Evolutionary conservation across 1,140 invertebrate genomes (phyloP).

Genomic region (Aphaenogaster ashmeadi): DNA sequence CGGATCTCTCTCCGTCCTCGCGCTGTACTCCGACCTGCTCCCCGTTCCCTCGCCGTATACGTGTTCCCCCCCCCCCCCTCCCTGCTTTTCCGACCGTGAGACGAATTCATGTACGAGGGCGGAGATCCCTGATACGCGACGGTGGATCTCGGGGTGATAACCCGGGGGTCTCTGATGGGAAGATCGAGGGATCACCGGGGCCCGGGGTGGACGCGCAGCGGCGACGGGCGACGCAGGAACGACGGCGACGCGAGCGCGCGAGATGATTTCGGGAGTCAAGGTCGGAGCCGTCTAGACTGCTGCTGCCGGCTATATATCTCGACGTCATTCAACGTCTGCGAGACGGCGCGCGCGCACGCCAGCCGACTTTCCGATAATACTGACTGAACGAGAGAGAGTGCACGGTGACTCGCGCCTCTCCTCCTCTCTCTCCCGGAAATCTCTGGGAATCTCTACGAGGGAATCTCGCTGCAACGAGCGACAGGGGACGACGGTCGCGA

Average conservation of each 20-base stretch:
- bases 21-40: background rate
- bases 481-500: conserved; percentile 32
- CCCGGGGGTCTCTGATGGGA: background rate
- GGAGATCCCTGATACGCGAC: conserved; percentile 13
- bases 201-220: background rate
- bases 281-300: conserved; percentile 70
- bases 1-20: conserved; percentile 20
- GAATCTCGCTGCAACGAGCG: background rate
- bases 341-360: conserved; percentile 63
- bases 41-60: background rate
- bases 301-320: conserved; percentile 44
- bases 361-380: conserved; percentile 54
- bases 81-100: conserved; percentile 55
- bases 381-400: conserved; percentile 31
- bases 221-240: conserved; percentile 2
- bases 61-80: background rate
- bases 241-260: conserved; percentile 33
- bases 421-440: conserved; percentile 48
- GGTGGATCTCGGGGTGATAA: background rate
- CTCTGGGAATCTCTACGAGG: conserved; percentile 53
- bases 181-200: background rate
- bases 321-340: conserved; percentile 59
- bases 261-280: conserved; percentile 73
- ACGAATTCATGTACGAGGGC: conserved; percentile 23
- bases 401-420: conserved; percentile 1